phyloP scores from a whole-genome alignment of 2,797 vertebrate species.

The Poecile montanus region DNA sequence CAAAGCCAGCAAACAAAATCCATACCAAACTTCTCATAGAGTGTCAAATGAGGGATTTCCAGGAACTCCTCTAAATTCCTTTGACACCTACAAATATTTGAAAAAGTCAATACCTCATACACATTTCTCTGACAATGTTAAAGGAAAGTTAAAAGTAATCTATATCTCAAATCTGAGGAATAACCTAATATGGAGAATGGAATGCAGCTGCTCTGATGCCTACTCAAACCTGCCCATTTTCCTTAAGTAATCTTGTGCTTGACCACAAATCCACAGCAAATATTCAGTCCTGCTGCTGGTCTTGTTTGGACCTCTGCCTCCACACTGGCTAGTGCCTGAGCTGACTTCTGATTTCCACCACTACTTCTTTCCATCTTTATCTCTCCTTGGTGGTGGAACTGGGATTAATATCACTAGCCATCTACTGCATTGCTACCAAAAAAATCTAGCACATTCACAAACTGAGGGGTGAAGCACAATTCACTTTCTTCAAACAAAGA shows the following conservation, averaged over 20 bases:
- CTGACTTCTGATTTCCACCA: neutral
- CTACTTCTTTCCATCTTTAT: neutral
- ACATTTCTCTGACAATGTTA: neutral
- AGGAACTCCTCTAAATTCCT: neutral
- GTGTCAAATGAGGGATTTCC: neutral
- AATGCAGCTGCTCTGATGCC: neutral
- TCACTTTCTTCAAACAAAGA: neutral
- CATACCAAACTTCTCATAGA: neutral
- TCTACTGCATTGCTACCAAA: neutral
- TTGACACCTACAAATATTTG: neutral
- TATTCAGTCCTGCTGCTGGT: neutral
- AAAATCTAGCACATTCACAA: neutral
- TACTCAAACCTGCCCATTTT: neutral
- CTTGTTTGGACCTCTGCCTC: neutral
- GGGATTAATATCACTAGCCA: neutral
- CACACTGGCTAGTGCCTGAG: neutral
- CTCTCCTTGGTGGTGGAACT: neutral
- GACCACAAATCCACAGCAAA: neutral
- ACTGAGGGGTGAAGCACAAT: neutral
- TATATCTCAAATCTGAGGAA: neutral
- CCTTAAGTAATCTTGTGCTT: accelerated
- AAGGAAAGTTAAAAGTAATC: neutral
- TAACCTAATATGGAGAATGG: neutral
- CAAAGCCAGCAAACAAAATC: neutral
- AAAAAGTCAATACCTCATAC: neutral